A percentile compares a stretch with the other conserved stretches of the same genome.
Evolutionary conservation across 2,797 vertebrate species (phyloP).

Genomic region (Catamblyrhynchus diadema): DNA sequence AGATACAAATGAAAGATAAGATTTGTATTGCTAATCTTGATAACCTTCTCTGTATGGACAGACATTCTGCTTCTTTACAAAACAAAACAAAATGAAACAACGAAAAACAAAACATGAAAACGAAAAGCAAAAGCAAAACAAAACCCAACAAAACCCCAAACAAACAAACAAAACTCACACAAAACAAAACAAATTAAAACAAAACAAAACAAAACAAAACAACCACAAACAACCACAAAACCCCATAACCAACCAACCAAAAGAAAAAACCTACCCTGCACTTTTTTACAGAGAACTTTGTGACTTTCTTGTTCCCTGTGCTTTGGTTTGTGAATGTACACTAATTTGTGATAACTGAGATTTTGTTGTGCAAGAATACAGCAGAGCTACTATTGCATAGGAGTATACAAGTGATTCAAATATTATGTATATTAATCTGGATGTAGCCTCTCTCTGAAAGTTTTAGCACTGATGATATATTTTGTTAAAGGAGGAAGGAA

Average conservation of each 20-base stretch:
- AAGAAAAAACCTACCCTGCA: fast-evolving
- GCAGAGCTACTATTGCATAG: background rate
- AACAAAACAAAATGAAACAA: background rate
- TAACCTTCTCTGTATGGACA: background rate
- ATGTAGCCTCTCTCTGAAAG: background rate
- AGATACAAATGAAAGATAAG: background rate
- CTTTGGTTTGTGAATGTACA: background rate
- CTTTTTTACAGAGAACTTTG: background rate
- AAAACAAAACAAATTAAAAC: too few species aligned
- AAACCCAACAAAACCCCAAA: background rate
- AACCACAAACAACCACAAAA: background rate
- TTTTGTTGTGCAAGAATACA: background rate
- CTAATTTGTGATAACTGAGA: background rate
- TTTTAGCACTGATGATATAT: background rate
- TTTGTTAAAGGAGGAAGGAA: background rate
- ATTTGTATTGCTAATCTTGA: background rate
- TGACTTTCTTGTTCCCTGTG: background rate
- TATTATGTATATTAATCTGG: background rate
- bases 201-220: too few species aligned
- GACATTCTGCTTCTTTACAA: background rate
- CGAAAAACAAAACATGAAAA: fast-evolving
- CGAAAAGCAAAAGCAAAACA: background rate
- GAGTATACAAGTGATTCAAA: background rate
- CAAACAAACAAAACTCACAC: background rate
- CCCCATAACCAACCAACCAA: background rate